These are phyloP conservation scores for Torymus tubicola DNA, from an alignment of 2,888 invertebrate genomes.

Conservation along the genomic window DNA sequence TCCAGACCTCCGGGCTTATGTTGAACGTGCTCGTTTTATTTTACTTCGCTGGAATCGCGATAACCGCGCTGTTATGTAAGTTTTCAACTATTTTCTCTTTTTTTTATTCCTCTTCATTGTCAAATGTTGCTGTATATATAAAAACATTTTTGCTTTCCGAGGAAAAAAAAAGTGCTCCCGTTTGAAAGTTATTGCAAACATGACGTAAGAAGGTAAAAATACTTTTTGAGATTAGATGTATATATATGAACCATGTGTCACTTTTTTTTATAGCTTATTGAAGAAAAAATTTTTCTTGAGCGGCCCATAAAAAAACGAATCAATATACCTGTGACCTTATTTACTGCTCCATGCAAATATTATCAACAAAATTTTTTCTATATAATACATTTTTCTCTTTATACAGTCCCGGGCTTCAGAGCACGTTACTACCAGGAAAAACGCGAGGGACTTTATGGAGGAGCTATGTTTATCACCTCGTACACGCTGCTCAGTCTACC, in stretches of 20 bases:
- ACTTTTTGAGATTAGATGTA: too few species aligned
- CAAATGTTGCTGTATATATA: too few species aligned
- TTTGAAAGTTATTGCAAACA: background rate
- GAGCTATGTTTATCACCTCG: conserved; percentile 88
- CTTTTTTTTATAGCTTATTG: too few species aligned
- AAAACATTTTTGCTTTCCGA: too few species aligned
- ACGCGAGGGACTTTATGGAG: conserved; percentile 92
- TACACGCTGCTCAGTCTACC: conserved; percentile 90
- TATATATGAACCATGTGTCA: too few species aligned
- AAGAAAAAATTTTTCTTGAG: too few species aligned
- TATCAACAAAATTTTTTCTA: background rate
- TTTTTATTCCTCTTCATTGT: too few species aligned
- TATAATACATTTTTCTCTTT: background rate
- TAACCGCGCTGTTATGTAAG: conserved; percentile 73
- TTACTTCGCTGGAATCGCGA: conserved; percentile 79
- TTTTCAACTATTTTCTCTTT: conserved; percentile 32
- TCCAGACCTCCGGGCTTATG: conserved; percentile 75
- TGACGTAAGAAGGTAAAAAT: too few species aligned
- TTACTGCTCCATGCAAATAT: too few species aligned
- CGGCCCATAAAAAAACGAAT: too few species aligned
- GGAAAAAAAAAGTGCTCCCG: background rate
- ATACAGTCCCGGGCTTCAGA: conserved; percentile 87
- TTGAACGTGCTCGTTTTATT: conserved; percentile 89
- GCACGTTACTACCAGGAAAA: conserved; percentile 95
- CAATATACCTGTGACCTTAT: too few species aligned